phyloP scores from a whole-genome alignment of 2,888 invertebrate genomes.

The Mantis religiosa region DNA sequence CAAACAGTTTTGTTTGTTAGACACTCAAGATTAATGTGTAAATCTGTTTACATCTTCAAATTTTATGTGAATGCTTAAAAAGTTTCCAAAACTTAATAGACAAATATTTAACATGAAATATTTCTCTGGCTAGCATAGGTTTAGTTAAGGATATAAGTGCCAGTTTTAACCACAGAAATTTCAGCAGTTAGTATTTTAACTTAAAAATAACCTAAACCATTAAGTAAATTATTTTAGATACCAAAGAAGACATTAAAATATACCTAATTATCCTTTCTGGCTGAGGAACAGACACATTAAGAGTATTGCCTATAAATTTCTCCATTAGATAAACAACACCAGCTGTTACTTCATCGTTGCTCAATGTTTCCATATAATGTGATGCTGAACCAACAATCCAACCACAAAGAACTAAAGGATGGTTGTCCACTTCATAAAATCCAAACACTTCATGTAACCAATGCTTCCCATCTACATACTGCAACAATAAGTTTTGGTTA shows the following conservation, averaged over 20 bases:
- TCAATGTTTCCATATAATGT: conserved; percentile 55
- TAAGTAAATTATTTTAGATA: too few relatives aligned
- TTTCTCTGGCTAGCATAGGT: too few relatives aligned
- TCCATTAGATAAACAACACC: conserved; percentile 51
- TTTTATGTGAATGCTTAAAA: too few relatives aligned
- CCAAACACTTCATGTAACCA: conserved; percentile 66
- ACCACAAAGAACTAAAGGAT: conserved; percentile 60
- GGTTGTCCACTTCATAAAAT: conserved; percentile 61
- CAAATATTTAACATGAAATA: too few relatives aligned
- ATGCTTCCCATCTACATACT: conserved; percentile 40
- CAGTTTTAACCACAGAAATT: too few relatives aligned
- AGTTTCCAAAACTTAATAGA: too few relatives aligned
- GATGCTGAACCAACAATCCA: conserved; percentile 66
- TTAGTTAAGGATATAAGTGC: too few relatives aligned
- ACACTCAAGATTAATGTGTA: too few relatives aligned
- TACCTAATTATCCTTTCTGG: conserved; percentile 22
- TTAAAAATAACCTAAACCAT: too few relatives aligned
- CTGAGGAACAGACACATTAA: conserved; percentile 50
- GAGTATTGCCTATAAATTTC: conserved; percentile 51
- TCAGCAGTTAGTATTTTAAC: too few relatives aligned
- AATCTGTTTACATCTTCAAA: too few relatives aligned
- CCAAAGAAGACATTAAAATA: background rate
- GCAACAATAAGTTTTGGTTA: conserved; percentile 20
- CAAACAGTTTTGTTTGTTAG: too few relatives aligned
- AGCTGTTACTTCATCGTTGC: conserved; percentile 52